Base-by-base conservation (phyloP, 2,113 vertebrate species). In the Neogobius melanostomus region DNA sequence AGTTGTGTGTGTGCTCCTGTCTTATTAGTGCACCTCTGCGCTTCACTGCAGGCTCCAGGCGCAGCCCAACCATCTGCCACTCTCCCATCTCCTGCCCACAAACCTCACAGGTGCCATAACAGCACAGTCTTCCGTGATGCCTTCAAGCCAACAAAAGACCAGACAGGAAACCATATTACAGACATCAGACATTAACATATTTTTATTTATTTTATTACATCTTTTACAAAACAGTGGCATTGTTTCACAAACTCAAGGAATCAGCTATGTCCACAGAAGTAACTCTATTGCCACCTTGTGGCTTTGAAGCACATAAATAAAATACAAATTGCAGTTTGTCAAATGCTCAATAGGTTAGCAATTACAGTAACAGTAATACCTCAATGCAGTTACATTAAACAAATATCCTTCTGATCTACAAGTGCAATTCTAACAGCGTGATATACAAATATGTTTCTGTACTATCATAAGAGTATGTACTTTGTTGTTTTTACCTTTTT, bases 41-140 rank as follows among this genome's bases (percentile, higher is more conserved):
- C 92, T 95, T 98, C 94, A 94, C 96, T 94, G 95, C 95, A 97
- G 95, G 94, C 94, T 95, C 92, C 92, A 94, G 94, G 95, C 95
- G 92, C 94, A 93, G 92, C 92, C 28, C 93, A 93, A 92, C 96
- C 96, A 98, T 98, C 97, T 98, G 96, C 95, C 94, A 93, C 91
- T 88, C 93, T 91, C 91, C 90, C 89, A 93, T 93, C 85, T 78
- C 71, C 90, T 87, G 90, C 93, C 86, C 93, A 88, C 93, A 92
- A 91, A 87, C 77, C 95, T 95, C 96, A 89, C 94, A 93, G 93
- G 92, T 92, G 83, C 72, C 82, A 77, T 90, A 88, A 91, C 90
- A 83, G 54, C 60, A 73, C 69, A 76, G 66, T 81, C 77, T 70
- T 72, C 15, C 82, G 74, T 83, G 73, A 86, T 66, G 77, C 64